Evolutionary conservation across 2,113 vertebrate genomes (phyloP).

Genomic region (Motacilla tschutschensis): DNA sequence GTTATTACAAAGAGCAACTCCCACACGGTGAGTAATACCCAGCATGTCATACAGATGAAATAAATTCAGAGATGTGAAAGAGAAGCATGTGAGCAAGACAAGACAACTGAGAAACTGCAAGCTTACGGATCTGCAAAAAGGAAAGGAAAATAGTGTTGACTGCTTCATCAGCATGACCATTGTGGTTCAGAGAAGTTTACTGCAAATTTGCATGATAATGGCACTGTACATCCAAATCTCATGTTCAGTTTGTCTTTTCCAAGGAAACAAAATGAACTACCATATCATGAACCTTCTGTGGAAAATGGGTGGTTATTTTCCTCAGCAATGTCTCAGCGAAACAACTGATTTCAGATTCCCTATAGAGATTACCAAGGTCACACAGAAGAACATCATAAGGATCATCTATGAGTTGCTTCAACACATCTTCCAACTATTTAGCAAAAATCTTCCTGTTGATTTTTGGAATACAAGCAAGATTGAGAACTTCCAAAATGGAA

Average conservation of each 20-base stretch:
- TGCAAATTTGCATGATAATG: neutral
- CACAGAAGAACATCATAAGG: neutral
- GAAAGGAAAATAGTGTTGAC: neutral
- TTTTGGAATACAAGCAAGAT: neutral
- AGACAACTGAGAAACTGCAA: neutral
- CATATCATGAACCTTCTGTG: constrained; percentile 16
- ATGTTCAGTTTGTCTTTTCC: neutral
- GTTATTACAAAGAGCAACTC: neutral
- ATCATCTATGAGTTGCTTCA: constrained; percentile 17
- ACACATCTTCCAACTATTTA: constrained; percentile 51
- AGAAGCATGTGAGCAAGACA: neutral
- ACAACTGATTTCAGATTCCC: constrained; percentile 53
- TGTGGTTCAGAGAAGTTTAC: neutral
- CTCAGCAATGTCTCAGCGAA: constrained; percentile 24
- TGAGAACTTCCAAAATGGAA: constrained; percentile 20
- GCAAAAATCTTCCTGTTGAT: neutral
- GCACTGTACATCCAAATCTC: neutral
- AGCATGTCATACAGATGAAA: constrained; percentile 4
- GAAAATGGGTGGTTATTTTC: neutral
- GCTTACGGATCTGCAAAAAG: neutral
- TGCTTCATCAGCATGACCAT: neutral
- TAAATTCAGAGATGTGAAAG: constrained; percentile 40
- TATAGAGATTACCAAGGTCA: neutral
- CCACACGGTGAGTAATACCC: constrained; percentile 28
- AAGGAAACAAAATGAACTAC: constrained; percentile 10